Percentiles rank a stretch among this genome's conserved stretches.
These are phyloP conservation scores for Gymnoscopelus microlampas DNA, from an alignment of 2,797 vertebrate species.

Conservation along the genomic window DNA sequence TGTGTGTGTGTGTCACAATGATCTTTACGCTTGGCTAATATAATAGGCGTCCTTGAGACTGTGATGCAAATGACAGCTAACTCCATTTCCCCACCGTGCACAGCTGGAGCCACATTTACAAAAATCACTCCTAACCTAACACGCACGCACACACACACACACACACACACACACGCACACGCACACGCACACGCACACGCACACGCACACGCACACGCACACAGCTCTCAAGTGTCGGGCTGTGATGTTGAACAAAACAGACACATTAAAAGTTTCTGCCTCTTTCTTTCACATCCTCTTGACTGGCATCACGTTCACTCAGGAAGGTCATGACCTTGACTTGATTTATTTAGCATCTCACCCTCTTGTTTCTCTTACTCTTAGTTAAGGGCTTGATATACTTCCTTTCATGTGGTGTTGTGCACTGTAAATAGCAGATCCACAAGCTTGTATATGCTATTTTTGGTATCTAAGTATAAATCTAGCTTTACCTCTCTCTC, in stretches of 20 bases:
- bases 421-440: no score
- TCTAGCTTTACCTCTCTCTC: neutral
- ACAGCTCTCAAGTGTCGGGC: neutral
- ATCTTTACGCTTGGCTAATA: neutral
- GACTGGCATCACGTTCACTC: conserved; percentile 4
- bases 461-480: no score
- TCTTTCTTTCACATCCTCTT: no score
- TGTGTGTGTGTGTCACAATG: neutral
- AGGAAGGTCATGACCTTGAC: conserved; percentile 52
- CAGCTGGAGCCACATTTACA: no score
- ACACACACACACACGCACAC: neutral
- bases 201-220: conserved; percentile 12
- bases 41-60: no score
- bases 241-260: no score
- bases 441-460: no score
- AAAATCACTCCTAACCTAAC: no score
- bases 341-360: conserved; percentile 43
- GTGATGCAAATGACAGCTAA: no score
- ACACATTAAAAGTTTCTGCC: no score
- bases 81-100: no score
- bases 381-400: neutral
- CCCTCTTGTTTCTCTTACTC: neutral
- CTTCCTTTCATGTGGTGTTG: no score
- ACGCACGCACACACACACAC: neutral
- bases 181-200: neutral